Conservation (phyloP, 2,888 invertebrate species). For the Heteromurus nitidus region DNA sequence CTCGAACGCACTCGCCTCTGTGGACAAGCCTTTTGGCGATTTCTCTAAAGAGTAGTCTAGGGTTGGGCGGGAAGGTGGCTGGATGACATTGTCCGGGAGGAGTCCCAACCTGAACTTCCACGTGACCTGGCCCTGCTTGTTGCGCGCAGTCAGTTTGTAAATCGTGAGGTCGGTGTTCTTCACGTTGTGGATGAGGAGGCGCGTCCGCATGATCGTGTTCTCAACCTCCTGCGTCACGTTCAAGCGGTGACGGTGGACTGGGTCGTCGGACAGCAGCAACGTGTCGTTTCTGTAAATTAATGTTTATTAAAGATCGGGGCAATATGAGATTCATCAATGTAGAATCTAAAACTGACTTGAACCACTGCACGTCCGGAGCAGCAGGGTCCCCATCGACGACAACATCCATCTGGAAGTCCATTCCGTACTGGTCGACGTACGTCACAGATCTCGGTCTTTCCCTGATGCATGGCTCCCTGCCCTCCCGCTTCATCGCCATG, state of each 20-base stretch:
- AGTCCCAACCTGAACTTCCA: constrained; percentile 32
- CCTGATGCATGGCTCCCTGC: constrained; percentile 86
- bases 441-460: constrained; percentile 92
- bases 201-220: constrained; percentile 79
- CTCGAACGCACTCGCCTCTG: constrained; percentile 16
- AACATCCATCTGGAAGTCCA: constrained; percentile 85
- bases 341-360: constrained; percentile 80
- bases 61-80: not conserved
- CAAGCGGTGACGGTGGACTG: constrained; percentile 45
- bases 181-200: constrained; percentile 85
- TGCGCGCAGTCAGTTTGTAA: constrained; percentile 89
- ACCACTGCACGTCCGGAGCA: constrained; percentile 90
- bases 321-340: not conserved
- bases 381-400: constrained; percentile 90
- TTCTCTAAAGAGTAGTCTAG: constrained; percentile 30
- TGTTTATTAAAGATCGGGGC: not conserved
- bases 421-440: constrained; percentile 82
- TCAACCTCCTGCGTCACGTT: constrained; percentile 11
- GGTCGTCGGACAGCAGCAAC: constrained; percentile 78
- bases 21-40: not conserved
- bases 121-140: constrained; percentile 85
- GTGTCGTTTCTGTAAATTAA: constrained; percentile 83
- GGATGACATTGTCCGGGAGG: constrained; percentile 2
- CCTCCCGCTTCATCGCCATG: constrained; percentile 81
- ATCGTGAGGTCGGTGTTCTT: constrained; percentile 90